Evolutionary conservation across 92 coral and sea anemone genomes (phyloP).

Genomic region (Nematostella vectensis): DNA sequence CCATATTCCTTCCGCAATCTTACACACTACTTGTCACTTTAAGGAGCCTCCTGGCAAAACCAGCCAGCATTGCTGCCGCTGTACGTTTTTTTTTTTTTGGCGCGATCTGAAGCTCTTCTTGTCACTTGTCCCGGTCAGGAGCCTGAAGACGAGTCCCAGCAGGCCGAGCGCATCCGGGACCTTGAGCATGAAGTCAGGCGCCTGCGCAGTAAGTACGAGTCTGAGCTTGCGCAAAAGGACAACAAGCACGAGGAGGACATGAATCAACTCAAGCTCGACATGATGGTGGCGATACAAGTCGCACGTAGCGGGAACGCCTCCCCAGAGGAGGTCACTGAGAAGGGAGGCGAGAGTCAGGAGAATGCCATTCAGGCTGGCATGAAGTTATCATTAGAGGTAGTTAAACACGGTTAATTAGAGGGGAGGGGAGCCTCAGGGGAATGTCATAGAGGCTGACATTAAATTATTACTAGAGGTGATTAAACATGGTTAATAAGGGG

Average conservation of each 20-base stretch:
- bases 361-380: conserved; percentile 40
- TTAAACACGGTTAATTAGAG: too few species aligned
- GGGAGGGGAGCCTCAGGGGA: background rate
- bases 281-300: conserved; percentile 82
- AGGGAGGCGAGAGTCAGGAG: conserved; percentile 19
- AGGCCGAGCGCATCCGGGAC: conserved; percentile 34
- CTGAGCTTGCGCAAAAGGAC: conserved; percentile 37
- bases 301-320: conserved; percentile 51
- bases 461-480: background rate
- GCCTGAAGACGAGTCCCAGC: conserved; percentile 27
- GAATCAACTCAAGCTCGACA: conserved; percentile 69
- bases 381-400: conserved; percentile 51
- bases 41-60: too few species aligned
- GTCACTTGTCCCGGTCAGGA: background rate
- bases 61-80: too few species aligned
- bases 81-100: too few species aligned
- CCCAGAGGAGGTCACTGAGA: conserved; percentile 17
- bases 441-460: too few species aligned
- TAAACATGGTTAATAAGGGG: background rate
- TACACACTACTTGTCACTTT: too few species aligned
- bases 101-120: too few species aligned
- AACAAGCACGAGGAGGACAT: conserved; percentile 56
- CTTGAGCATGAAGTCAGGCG: conserved; percentile 44
- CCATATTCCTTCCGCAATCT: too few species aligned
- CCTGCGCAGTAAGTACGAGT: conserved; percentile 22